Percentiles rank a stretch among this genome's conserved stretches.
These are phyloP conservation scores for Montipora cactus DNA, from an alignment of 64 coral and sea anemone species.

Conservation along the genomic window DNA sequence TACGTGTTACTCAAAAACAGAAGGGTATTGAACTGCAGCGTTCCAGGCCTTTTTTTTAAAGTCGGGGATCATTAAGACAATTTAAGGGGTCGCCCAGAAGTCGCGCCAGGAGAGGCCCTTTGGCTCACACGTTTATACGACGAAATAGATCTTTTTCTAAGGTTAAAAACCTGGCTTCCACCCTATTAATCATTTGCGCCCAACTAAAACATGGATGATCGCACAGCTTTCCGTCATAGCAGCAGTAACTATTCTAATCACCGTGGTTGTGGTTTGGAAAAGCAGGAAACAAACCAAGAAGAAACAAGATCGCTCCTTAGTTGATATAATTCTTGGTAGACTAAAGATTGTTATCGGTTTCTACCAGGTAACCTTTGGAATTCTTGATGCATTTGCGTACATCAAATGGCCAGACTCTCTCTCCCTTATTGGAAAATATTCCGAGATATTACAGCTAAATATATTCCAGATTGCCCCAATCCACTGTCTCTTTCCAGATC, in stretches of 20 bases:
- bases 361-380: constrained; percentile 53
- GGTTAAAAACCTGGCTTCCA: no score
- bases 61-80: no score
- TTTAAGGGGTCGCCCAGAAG: no score
- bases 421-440: constrained; percentile 32
- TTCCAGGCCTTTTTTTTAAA: no score
- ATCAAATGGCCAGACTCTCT: constrained; percentile 44
- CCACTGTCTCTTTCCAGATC: constrained; percentile 5
- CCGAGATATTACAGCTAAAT: constrained; percentile 49
- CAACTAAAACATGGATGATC: neutral
- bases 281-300: constrained; percentile 6
- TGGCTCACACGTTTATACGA: no score
- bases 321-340: constrained; percentile 22
- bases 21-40: no score
- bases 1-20: no score
- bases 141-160: no score
- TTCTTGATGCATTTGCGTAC: constrained; percentile 57
- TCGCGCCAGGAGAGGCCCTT: no score
- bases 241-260: neutral
- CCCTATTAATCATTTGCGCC: neutral
- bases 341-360: constrained; percentile 62
- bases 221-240: neutral
- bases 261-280: neutral
- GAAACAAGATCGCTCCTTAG: neutral
- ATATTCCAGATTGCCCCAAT: constrained; percentile 56